Evolutionary conservation across 2,797 vertebrate genomes (phyloP).

Genomic region (Characodon lateralis): DNA sequence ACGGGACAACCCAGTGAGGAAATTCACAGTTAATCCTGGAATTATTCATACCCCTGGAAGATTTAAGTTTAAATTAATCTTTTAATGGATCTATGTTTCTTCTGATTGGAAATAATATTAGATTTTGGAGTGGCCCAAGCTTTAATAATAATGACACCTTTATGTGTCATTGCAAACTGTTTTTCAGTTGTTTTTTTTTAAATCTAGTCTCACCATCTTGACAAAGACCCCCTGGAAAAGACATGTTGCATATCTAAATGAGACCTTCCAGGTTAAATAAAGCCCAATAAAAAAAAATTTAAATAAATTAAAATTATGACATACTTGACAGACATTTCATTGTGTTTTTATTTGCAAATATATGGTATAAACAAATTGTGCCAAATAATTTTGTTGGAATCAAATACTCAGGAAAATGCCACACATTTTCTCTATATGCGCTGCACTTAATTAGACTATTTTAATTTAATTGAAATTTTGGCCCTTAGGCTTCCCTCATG

Average conservation of each 20-base stretch:
- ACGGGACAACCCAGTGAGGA: too few species aligned
- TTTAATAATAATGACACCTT: not conserved
- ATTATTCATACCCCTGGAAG: too few species aligned
- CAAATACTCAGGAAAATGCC: not conserved
- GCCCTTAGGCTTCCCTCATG: not conserved
- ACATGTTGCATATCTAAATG: not conserved
- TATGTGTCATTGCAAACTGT: not conserved
- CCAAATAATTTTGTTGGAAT: not conserved
- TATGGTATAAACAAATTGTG: not conserved
- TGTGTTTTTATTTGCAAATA: not conserved
- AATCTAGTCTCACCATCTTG: not conserved
- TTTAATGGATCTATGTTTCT: too few species aligned
- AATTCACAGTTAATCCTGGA: too few species aligned
- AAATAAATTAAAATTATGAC: not conserved
- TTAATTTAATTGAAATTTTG: slow-evolving; percentile 7
- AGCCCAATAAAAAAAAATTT: not conserved
- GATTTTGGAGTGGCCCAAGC: not conserved
- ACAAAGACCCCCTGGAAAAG: not conserved
- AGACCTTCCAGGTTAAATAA: not conserved
- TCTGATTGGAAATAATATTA: too few species aligned
- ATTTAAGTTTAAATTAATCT: too few species aligned
- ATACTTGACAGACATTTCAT: not conserved
- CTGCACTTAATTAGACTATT: slow-evolving; percentile 1
- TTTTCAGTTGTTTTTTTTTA: not conserved
- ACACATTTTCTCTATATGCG: not conserved